These are phyloP conservation scores for Lophotriccus pileatus DNA, from an alignment of 2,797 vertebrate genomes.

Conservation along the genomic window DNA sequence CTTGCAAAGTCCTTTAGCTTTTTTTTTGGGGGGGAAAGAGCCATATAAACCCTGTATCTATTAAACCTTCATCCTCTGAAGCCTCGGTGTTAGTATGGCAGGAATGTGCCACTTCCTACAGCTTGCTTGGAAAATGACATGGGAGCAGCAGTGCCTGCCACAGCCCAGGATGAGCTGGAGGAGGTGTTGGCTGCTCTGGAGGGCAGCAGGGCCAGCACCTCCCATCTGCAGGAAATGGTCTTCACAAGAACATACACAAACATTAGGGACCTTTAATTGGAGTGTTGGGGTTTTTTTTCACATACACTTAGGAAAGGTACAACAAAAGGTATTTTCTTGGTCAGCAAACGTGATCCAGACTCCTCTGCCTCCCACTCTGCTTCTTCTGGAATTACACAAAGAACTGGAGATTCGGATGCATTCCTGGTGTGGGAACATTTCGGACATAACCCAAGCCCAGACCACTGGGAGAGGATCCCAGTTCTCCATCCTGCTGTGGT, in stretches of 20 bases:
- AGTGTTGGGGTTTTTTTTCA: background rate
- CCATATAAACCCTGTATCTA: background rate
- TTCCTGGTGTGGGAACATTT: background rate
- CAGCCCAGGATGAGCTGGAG: background rate
- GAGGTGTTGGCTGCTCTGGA: background rate
- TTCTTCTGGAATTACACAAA: background rate
- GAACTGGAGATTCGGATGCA: background rate
- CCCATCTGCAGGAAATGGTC: background rate
- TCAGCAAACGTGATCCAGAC: background rate
- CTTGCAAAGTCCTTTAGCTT: constrained; percentile 13
- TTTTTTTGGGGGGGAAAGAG: background rate
- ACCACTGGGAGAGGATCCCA: background rate
- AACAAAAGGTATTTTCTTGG: background rate
- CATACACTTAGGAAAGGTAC: background rate
- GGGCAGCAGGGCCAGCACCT: background rate
- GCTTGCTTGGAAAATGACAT: background rate
- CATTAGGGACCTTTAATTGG: constrained; percentile 14
- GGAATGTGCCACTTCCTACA: background rate
- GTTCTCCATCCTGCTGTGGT: background rate
- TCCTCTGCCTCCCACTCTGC: background rate
- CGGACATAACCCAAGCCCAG: background rate
- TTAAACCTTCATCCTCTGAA: background rate
- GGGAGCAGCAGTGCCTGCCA: background rate
- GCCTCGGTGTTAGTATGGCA: background rate
- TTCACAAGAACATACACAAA: background rate